Evolutionary conservation across 2,797 vertebrate species (phyloP), one percentile per base, ranked within the genome.

Genomic region (Naso thynnoides): DNA sequence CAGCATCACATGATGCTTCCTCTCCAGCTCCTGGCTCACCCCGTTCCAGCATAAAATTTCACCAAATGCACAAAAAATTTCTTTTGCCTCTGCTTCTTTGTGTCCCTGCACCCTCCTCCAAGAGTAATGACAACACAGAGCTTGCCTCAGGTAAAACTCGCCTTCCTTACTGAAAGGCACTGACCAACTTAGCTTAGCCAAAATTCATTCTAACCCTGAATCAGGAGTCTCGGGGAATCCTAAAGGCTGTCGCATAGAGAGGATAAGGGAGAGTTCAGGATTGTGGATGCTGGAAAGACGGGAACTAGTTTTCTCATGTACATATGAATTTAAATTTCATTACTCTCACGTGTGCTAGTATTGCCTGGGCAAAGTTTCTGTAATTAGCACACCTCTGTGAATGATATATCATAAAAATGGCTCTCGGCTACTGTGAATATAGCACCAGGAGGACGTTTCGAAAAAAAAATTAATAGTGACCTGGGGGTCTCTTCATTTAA

Each of bases 401-500:
- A 80, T 74, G 69, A 89, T 88, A 78, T 53, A 85, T 88, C 73
- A 89, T 73, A 73, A 67, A 86, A 85, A 89, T 84, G 76, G 67
- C 79, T 81, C 76, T 68, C 1, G 55, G 86, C 84, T 73, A 53
- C 76, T 41, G 59, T 83, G 85, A 85, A 87, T 79, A 76, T 81
- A 82, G 85, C 75, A 83, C 84, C 64, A 67, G 8, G 54, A 87
- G 82, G 78, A 87, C 57, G 23, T 84, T 81, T 72, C 45, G 76
- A 79, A 82, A 69, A n/a, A 64, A 81, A 66, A 57, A 59, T 29
- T 74, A 83, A 80, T 11, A 5, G 52, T 86, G 71, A 87, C 86
- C 81, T 69, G 59, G 72, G 83, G 90, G 88, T 88, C 73, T 76
- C 76, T 85, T 79, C 65, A 79, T 91, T 89, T 88, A 89, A 89